A percentile compares a stretch with the other conserved stretches of the same genome.
Evolutionary conservation across 1,140 invertebrate genomes (phyloP).

Genomic region (Drosophila mayri): DNA sequence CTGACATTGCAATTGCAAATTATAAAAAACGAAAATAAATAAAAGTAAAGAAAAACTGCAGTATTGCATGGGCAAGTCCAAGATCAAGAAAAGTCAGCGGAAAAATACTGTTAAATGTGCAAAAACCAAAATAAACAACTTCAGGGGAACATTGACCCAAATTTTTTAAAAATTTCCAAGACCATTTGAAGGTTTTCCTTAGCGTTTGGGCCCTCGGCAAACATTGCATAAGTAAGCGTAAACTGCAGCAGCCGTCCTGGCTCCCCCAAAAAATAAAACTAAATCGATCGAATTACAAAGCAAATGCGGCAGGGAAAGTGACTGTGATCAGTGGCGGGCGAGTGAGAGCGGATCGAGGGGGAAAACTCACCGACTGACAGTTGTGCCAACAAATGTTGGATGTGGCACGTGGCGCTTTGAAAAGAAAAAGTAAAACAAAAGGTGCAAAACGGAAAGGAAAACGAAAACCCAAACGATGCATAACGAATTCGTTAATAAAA

Average conservation of each 20-base stretch:
- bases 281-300: slow-evolving; percentile 72
- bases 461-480: slow-evolving; percentile 68
- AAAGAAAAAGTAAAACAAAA: slow-evolving; percentile 54
- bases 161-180: slow-evolving; percentile 55
- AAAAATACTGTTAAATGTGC: slow-evolving; percentile 76
- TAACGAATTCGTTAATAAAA: slow-evolving; percentile 72
- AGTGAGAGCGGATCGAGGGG: slow-evolving; percentile 1
- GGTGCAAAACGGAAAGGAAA: slow-evolving; percentile 70
- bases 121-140: slow-evolving; percentile 55
- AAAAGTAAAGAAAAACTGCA: slow-evolving; percentile 59
- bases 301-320: slow-evolving; percentile 61
- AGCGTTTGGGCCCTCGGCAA: slow-evolving; percentile 49
- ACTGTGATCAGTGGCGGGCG: slow-evolving; percentile 14
- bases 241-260: slow-evolving; percentile 68
- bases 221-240: slow-evolving; percentile 67
- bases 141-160: slow-evolving; percentile 70
- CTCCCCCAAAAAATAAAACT: slow-evolving; percentile 6
- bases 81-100: slow-evolving; percentile 66
- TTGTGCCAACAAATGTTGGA: slow-evolving; percentile 81
- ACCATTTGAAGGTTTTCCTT: slow-evolving; percentile 44
- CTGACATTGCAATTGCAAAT: slow-evolving; percentile 49
- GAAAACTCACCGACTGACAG: slow-evolving; percentile 60
- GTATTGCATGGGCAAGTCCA: slow-evolving; percentile 78
- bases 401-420: slow-evolving; percentile 68
- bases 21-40: slow-evolving; percentile 15